Evolutionary conservation across 2,888 invertebrate species (phyloP).

Genomic region (Lydus trimaculatus): DNA sequence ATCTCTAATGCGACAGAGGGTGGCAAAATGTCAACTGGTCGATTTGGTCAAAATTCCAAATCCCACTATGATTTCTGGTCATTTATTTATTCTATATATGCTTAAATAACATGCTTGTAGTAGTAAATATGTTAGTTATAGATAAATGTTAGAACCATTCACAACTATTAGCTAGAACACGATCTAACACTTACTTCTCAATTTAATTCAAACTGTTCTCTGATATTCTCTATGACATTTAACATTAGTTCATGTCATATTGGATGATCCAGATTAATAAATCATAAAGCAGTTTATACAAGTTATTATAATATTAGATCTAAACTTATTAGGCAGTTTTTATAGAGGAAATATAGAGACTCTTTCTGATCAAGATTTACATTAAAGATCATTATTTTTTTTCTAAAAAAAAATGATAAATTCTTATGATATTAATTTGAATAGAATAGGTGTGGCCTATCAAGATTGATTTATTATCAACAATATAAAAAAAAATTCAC

Average conservation of each 20-base stretch:
- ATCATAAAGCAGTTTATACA: neutral
- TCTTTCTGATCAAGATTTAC: neutral
- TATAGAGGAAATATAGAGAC: too few relatives aligned
- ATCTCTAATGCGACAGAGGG: too few relatives aligned
- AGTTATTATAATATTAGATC: too few relatives aligned
- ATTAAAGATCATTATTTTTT: neutral
- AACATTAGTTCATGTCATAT: constrained; percentile 43
- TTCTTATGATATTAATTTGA: neutral
- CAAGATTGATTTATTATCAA: constrained; percentile 4
- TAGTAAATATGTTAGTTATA: neutral
- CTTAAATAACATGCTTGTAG: too few relatives aligned
- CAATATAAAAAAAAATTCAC: neutral
- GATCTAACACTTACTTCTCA: constrained; percentile 45
- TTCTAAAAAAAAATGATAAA: neutral
- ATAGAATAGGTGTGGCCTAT: neutral
- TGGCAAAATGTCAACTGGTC: too few relatives aligned
- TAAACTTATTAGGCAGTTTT: too few relatives aligned
- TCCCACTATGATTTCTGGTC: neutral
- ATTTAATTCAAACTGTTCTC: constrained; percentile 36
- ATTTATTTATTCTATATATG: neutral
- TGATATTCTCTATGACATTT: constrained; percentile 39
- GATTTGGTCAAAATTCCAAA: neutral
- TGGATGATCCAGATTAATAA: constrained; percentile 6
- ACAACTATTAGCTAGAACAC: constrained; percentile 43
- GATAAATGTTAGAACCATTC: constrained; percentile 22